These are phyloP conservation scores for Agrotis clavis DNA, from an alignment of 2,888 invertebrate species.

Conservation along the genomic window DNA sequence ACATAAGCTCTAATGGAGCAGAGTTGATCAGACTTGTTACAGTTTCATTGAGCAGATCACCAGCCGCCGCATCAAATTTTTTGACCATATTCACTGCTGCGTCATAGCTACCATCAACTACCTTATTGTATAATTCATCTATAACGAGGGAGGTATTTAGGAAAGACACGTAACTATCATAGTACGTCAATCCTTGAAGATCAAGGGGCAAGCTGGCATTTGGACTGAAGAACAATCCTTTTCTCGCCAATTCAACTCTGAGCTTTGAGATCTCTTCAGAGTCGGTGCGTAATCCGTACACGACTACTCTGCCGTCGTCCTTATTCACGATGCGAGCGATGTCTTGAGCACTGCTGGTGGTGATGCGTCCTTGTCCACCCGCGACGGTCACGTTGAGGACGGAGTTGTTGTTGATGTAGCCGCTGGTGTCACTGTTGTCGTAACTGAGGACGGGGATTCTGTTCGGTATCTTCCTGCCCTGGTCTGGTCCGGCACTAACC, in stretches of 20 bases:
- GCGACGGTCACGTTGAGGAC: too few relatives aligned
- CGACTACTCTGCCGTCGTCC: constrained; percentile 66
- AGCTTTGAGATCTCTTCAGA: constrained; percentile 62
- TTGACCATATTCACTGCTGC: constrained; percentile 61
- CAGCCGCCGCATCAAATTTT: constrained; percentile 38
- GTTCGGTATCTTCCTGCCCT: constrained; percentile 72
- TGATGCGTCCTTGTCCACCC: constrained; percentile 63
- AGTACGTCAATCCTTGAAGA: constrained; percentile 64
- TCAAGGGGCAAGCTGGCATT: constrained; percentile 54
- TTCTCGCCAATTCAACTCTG: constrained; percentile 52
- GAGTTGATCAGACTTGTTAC: constrained; percentile 56
- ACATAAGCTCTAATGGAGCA: constrained; percentile 55
- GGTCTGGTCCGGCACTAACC: constrained; percentile 70
- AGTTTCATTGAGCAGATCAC: constrained; percentile 37
- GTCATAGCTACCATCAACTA: constrained; percentile 58
- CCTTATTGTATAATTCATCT: constrained; percentile 57
- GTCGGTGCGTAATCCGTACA: constrained; percentile 62
- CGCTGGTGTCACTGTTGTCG: constrained; percentile 68
- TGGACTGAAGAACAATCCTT: constrained; percentile 51
- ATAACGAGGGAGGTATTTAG: constrained; percentile 54
- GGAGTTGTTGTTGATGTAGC: constrained; percentile 69
- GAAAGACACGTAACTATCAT: constrained; percentile 63
- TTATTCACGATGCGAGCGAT: constrained; percentile 70
- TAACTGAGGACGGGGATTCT: constrained; percentile 70
- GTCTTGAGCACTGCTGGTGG: constrained; percentile 68